phyloP scores from a whole-genome alignment of 2,797 vertebrate genomes.

The Enteromius argenteus region DNA sequence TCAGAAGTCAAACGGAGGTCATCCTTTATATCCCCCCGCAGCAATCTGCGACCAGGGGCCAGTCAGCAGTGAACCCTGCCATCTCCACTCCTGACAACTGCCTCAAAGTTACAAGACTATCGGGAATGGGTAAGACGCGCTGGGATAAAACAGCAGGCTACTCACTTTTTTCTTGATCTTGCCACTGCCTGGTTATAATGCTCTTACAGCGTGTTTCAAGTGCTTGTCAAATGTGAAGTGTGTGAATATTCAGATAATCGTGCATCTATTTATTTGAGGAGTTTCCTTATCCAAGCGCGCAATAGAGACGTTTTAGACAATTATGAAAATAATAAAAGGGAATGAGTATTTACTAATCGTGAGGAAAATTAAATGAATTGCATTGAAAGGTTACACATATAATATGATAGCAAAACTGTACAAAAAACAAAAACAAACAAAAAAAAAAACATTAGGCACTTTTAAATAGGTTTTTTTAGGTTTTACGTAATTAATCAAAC shows the following conservation, averaged over 20 bases:
- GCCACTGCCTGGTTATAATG: conserved; percentile 8
- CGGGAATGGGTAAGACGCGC: conserved; percentile 36
- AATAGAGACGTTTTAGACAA: background rate
- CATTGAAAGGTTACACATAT: background rate
- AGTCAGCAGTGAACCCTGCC: conserved; percentile 52
- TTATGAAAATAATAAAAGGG: background rate
- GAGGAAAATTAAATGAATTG: background rate
- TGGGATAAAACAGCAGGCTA: conserved; percentile 30
- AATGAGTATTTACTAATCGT: background rate
- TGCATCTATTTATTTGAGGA: background rate
- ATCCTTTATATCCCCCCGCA: conserved; percentile 71
- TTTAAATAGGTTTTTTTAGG: background rate
- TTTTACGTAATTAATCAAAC: background rate
- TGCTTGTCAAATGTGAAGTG: background rate
- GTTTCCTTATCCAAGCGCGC: background rate
- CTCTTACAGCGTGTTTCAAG: conserved; percentile 2
- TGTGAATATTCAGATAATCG: conserved; percentile 17
- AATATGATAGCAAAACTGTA: background rate
- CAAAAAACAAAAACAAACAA: background rate
- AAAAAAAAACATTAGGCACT: background rate
- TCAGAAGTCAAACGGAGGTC: conserved; percentile 86
- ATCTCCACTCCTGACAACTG: conserved; percentile 38
- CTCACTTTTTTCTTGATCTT: conserved; percentile 39
- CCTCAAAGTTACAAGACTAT: conserved; percentile 23
- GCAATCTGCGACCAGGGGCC: conserved; percentile 66